Percentiles rank a stretch among this genome's conserved stretches.
phyloP scores from a whole-genome alignment of 2,113 vertebrate species.

The Chloropsis hardwickii region DNA sequence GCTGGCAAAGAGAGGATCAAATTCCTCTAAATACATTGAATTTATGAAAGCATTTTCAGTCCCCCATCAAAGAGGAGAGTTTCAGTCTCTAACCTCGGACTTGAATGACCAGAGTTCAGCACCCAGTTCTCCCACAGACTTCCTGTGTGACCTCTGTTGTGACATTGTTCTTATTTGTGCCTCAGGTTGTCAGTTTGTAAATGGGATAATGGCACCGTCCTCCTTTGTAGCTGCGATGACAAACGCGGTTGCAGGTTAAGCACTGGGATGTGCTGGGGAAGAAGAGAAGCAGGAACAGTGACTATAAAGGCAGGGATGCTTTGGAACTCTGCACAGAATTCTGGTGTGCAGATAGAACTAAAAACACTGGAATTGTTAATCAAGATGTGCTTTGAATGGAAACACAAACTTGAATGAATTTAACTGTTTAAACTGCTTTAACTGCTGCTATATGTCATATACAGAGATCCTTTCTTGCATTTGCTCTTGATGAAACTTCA shows the following conservation, averaged over 20 bases:
- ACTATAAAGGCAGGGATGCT: background rate
- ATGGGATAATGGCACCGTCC: conserved; percentile 8
- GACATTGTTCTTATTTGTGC: background rate
- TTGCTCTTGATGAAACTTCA: background rate
- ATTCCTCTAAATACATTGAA: background rate
- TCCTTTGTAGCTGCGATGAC: background rate
- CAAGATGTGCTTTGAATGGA: background rate
- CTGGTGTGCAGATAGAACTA: background rate
- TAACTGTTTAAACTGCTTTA: background rate
- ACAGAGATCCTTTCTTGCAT: background rate
- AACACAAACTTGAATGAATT: background rate
- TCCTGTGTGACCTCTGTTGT: conserved; percentile 14
- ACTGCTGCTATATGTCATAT: background rate
- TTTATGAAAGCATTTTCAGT: background rate
- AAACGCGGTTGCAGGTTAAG: background rate
- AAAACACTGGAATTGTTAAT: background rate
- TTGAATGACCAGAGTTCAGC: background rate
- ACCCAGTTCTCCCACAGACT: conserved; percentile 22
- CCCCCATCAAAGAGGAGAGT: background rate
- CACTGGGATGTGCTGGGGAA: background rate
- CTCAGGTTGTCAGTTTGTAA: background rate
- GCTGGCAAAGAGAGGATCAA: background rate
- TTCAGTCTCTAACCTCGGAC: background rate
- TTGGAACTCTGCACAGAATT: background rate
- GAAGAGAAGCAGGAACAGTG: background rate